A percentile compares a stretch with the other conserved stretches of the same genome.
Evolutionary conservation across 2,113 vertebrate genomes (phyloP).

Genomic region (Hiodon tergisus): DNA sequence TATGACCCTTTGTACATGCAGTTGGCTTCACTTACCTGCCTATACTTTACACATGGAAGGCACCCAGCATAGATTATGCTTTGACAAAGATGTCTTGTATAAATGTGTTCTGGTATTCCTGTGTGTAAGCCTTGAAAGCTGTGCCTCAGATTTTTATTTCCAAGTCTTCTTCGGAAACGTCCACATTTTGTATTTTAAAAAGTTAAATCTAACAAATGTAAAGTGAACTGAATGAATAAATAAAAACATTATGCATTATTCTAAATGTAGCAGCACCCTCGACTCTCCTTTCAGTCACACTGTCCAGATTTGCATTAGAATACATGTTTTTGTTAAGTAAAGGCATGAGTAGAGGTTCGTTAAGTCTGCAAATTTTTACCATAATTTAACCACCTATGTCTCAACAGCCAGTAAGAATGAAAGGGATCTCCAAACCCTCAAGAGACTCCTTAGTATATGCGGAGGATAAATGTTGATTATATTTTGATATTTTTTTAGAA

Average conservation of each 20-base stretch:
- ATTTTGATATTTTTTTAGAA: no score
- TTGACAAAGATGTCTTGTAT: slow-evolving; percentile 52
- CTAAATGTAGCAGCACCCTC: neutral
- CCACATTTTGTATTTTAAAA: slow-evolving; percentile 58
- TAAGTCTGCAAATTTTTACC: no score
- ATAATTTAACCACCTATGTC: no score
- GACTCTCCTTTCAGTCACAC: no score
- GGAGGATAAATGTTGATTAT: no score
- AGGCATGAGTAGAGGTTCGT: no score
- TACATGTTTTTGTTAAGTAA: no score
- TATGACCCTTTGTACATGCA: slow-evolving; percentile 37
- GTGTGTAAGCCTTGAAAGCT: slow-evolving; percentile 51
- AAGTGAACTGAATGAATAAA: slow-evolving; percentile 65
- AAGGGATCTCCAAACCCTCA: no score
- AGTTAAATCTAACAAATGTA: slow-evolving; percentile 57
- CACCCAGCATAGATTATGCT: slow-evolving; percentile 44
- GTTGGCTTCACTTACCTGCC: slow-evolving; percentile 53
- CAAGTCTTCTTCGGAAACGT: slow-evolving; percentile 42
- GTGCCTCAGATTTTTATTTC: slow-evolving; percentile 56
- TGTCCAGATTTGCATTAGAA: no score
- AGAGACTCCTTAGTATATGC: no score
- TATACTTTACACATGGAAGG: slow-evolving; percentile 41
- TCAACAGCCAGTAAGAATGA: no score
- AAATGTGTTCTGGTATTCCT: slow-evolving; percentile 54
- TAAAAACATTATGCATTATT: slow-evolving; percentile 38